phyloP scores from a whole-genome alignment of 2,113 vertebrate species.

The Chloebia gouldiae region DNA sequence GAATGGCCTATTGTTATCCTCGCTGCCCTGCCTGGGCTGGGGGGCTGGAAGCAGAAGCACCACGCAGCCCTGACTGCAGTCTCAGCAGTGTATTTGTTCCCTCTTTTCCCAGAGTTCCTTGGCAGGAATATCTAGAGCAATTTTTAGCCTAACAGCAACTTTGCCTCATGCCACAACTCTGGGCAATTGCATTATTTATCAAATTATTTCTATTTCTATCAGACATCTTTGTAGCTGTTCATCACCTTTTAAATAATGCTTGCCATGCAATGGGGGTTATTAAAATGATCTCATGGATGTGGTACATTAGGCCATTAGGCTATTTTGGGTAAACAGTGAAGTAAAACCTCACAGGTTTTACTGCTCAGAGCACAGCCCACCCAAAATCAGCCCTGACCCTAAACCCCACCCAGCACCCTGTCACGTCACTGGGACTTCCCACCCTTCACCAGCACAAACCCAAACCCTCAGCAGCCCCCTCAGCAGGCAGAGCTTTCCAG shows the following conservation, averaged over 20 bases:
- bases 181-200: slow-evolving; percentile 42
- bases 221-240: not conserved
- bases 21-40: not conserved
- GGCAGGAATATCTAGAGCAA: not conserved
- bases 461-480: not conserved
- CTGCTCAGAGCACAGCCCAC: not conserved
- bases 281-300: not conserved
- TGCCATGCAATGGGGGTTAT: not conserved
- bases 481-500: not conserved
- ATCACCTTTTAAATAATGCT: slow-evolving; percentile 12
- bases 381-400: not conserved
- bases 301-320: not conserved
- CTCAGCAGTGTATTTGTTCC: not conserved
- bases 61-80: not conserved
- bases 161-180: not conserved
- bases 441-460: rapidly evolving
- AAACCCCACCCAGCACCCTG: not conserved
- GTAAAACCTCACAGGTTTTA: not conserved
- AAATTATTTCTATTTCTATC: slow-evolving; percentile 22
- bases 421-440: not conserved
- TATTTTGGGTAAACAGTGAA: not conserved
- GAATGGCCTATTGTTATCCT: slow-evolving; percentile 49
- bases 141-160: slow-evolving; percentile 5
- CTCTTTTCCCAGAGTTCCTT: not conserved
- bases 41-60: not conserved